Evolutionary conservation across 2,888 invertebrate species (phyloP), one percentile per base, ranked within the genome.

Genomic region (Cylindroiulus punctatus): DNA sequence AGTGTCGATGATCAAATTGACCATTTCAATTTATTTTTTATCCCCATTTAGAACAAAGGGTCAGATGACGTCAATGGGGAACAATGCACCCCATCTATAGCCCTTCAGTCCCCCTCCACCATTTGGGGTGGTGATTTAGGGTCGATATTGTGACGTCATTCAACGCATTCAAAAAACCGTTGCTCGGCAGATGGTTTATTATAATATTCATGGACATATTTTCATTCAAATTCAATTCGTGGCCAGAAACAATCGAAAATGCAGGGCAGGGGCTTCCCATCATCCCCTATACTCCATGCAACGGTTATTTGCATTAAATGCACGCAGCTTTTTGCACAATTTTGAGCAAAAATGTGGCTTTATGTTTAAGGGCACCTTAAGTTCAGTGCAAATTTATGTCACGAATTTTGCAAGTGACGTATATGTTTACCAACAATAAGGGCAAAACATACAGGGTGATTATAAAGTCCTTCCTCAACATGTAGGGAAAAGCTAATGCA

Each of bases 151-250:
- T 26, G 12, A 65, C 65, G 65, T 65, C 65, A 65, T 65, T 65
- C 65, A 26, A 65, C 65, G 26, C 26, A 26, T 65, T 65, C 26
- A 26, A 65, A 65, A 65, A 65, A 65, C 65, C 65, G 65, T 65
- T 65, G 65, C 65, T 65, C 65, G 65, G 65, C 65, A 65, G 65
- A 65, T 65, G 65, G 65, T 65, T 65, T 26, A 65, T 65, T 65
- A 65, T 65, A 65, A 65, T 65, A 65, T 65, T 65, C 65, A 65
- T 65, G 26, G 26, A 36, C 65, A 65, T 65, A 65, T 65, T 65
- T 65, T 22, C 65, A 65, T 65, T 65, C 65, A 65, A 65, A 65
- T 65, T 26, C 65, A 65, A 65, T 65, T 65, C 65, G 26, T 65
- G n/a, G 65, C n/a, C 65, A 65, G 65, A 65, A 65, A 65, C 65